Percentiles rank a stretch among this genome's conserved stretches.
These are phyloP conservation scores for Anastatus disparis DNA, from an alignment of 1,140 invertebrate species.

Conservation along the genomic window DNA sequence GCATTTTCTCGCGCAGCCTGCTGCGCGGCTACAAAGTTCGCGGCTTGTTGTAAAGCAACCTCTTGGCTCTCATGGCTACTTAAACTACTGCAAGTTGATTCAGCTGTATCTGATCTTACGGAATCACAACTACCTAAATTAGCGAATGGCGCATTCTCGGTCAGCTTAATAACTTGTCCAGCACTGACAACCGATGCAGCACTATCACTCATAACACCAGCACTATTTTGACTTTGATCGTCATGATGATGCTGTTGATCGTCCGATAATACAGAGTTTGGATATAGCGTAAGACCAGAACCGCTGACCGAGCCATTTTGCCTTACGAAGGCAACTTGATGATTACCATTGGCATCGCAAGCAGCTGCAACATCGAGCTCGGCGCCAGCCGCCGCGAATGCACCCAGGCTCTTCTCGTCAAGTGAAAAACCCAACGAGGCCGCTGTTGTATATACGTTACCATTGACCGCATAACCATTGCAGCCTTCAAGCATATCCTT, in stretches of 20 bases:
- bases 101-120: conserved; percentile 62
- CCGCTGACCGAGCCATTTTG: conserved; percentile 40
- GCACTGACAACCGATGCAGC: neutral
- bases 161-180: conserved; percentile 29
- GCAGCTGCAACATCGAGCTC: conserved; percentile 24
- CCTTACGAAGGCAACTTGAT: conserved; percentile 16
- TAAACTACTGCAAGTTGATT: conserved; percentile 64
- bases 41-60: conserved; percentile 49
- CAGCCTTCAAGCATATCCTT: conserved; percentile 40
- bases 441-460: conserved; percentile 13
- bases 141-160: conserved; percentile 12
- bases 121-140: conserved; percentile 56
- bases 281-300: conserved; percentile 19
- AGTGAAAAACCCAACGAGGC: conserved; percentile 22
- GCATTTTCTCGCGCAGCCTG: conserved; percentile 48
- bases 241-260: conserved; percentile 17
- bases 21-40: conserved; percentile 56
- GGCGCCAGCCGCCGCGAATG: conserved; percentile 14
- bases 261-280: conserved; percentile 11
- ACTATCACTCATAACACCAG: neutral
- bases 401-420: conserved; percentile 35
- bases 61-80: conserved; percentile 63
- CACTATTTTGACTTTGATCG: neutral
- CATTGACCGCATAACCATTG: conserved; percentile 34
- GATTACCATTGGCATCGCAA: conserved; percentile 26